A percentile compares a stretch with the other conserved stretches of the same genome.
phyloP scores from a whole-genome alignment of 35 echinoderm and acorn worm species.

The Holothuria glaberrima region DNA sequence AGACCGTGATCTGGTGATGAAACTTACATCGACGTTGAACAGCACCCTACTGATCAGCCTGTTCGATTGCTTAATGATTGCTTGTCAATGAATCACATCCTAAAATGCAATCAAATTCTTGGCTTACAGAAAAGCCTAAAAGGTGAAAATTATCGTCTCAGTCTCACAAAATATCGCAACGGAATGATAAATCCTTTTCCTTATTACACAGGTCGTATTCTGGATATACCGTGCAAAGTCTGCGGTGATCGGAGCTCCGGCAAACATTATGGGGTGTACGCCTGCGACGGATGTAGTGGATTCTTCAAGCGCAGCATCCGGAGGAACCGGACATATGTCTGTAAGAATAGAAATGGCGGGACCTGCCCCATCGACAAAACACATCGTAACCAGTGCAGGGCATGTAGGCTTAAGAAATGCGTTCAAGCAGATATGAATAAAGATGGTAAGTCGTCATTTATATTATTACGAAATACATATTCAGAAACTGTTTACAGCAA shows the following conservation, averaged over 20 bases:
- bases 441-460: constrained; percentile 87
- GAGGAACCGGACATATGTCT: constrained; percentile 85
- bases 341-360: constrained; percentile 79
- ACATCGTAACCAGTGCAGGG: constrained; percentile 96
- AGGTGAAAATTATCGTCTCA: no score
- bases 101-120: no score
- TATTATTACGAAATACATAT: background rate
- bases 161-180: no score
- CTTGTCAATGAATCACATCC: no score
- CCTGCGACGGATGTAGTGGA: constrained; percentile 96
- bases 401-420: constrained; percentile 95
- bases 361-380: constrained; percentile 97
- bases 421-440: constrained; percentile 97
- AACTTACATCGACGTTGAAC: no score
- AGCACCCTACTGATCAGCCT: no score
- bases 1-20: no score
- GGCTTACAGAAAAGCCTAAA: no score
- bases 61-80: no score
- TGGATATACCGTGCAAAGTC: constrained; percentile 97
- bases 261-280: constrained; percentile 99
- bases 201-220: constrained; percentile 81
- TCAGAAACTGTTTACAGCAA: no score
- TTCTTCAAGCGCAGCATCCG: constrained; percentile 98
- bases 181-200: background rate
- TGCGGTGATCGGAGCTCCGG: constrained; percentile 96